These are phyloP conservation scores for Terebella lapidaria DNA, from an alignment of 2,888 invertebrate genomes.

Conservation along the genomic window DNA sequence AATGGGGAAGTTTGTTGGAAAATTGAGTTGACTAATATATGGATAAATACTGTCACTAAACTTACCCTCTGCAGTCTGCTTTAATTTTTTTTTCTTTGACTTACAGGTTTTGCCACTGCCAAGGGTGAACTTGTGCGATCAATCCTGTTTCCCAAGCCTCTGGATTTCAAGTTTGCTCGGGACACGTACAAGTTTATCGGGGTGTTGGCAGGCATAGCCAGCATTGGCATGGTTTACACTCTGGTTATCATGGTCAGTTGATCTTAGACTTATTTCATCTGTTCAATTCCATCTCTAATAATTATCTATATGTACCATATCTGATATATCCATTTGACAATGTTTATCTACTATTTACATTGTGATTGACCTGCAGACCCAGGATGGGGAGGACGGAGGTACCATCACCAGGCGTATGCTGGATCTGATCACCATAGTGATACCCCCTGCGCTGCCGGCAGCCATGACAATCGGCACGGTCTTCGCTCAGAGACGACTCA, in stretches of 20 bases:
- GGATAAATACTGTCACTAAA: too few relatives aligned
- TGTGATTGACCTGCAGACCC: conserved; percentile 8
- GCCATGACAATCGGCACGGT: conserved; percentile 53
- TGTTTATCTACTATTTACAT: too few relatives aligned
- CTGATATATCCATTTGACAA: too few relatives aligned
- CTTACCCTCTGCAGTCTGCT: too few relatives aligned
- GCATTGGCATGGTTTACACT: conserved; percentile 79
- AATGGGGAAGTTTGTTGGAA: too few relatives aligned
- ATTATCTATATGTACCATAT: too few relatives aligned
- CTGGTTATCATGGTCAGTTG: conserved; percentile 78
- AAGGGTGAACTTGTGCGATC: conserved; percentile 87
- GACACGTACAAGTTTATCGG: conserved; percentile 77
- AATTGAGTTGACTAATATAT: too few relatives aligned
- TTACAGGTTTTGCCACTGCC: conserved; percentile 74
- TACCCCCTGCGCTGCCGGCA: conserved; percentile 54
- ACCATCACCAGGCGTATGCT: conserved; percentile 43
- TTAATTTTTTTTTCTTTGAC: too few relatives aligned
- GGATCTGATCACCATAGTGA: conserved; percentile 53
- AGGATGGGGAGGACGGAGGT: conserved; percentile 7
- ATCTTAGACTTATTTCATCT: too few relatives aligned
- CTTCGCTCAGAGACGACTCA: conserved; percentile 51
- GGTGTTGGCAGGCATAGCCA: conserved; percentile 73
- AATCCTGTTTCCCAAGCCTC: conserved; percentile 90
- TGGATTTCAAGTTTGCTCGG: conserved; percentile 89
- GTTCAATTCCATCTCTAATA: too few relatives aligned